phyloP scores from a whole-genome alignment of 92 coral and sea anemone species.

The Montipora capitata region DNA sequence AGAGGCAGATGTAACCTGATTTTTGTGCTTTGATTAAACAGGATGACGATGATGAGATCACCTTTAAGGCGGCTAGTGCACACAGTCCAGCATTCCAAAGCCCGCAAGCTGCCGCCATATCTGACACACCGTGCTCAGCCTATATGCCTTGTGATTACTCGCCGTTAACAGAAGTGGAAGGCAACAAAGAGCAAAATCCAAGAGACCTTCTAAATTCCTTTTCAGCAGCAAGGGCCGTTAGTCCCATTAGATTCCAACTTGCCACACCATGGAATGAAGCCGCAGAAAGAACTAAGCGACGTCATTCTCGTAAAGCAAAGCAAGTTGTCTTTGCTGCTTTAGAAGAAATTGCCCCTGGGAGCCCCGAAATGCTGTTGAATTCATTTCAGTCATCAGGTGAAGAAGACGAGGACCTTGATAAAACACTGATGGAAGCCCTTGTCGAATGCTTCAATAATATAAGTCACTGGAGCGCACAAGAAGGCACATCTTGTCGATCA shows the following conservation, averaged over 20 bases:
- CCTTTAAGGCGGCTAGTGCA: slow-evolving; percentile 13
- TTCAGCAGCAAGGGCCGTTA: slow-evolving; percentile 26
- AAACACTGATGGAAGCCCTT: slow-evolving; percentile 39
- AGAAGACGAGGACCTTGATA: background rate
- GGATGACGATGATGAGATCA: slow-evolving; percentile 4
- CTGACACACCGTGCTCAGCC: slow-evolving; percentile 3
- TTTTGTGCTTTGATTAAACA: background rate
- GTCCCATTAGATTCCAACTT: slow-evolving; percentile 45
- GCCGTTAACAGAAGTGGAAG: slow-evolving; percentile 4
- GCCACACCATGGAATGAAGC: no score
- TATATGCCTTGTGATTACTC: background rate
- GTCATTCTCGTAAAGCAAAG: slow-evolving; percentile 42
- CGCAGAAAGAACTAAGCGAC: slow-evolving; percentile 44
- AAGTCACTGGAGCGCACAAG: slow-evolving; percentile 39
- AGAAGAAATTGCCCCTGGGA: background rate
- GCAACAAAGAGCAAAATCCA: background rate
- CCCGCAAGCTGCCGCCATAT: slow-evolving; percentile 8
- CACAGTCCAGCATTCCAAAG: slow-evolving; percentile 26
- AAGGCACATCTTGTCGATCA: slow-evolving; percentile 49
- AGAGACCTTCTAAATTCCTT: slow-evolving; percentile 1
- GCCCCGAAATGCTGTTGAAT: slow-evolving; percentile 9
- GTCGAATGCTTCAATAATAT: slow-evolving; percentile 58
- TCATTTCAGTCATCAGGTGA: background rate
- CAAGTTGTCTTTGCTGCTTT: slow-evolving; percentile 30
- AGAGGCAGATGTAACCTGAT: background rate